Conservation (phyloP, 2,797 vertebrate genomes). For the Nyctalus aviator region DNA sequence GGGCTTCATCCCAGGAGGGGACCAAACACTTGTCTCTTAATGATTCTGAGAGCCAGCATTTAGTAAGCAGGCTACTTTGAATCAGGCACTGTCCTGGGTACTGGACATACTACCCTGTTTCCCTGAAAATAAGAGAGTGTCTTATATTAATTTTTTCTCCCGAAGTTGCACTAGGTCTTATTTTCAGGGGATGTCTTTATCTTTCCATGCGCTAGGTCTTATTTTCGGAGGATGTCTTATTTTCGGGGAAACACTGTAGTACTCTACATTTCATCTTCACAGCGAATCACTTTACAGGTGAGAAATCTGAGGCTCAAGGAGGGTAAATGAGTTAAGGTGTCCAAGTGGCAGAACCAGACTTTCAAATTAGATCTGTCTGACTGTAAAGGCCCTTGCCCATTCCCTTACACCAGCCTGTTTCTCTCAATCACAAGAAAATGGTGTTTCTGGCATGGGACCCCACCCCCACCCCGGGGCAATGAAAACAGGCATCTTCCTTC, state of each 20-base stretch:
- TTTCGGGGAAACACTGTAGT: too few species aligned
- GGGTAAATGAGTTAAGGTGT: not conserved
- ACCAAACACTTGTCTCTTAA: not conserved
- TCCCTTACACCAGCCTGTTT: not conserved
- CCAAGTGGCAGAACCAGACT: not conserved
- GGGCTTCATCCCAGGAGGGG: not conserved
- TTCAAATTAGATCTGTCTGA: not conserved
- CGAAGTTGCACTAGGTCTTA: too few species aligned
- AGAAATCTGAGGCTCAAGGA: not conserved
- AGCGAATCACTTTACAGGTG: not conserved
- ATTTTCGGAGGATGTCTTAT: too few species aligned
- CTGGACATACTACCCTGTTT: not conserved
- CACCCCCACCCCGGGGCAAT: not conserved
- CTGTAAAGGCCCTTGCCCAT: not conserved
- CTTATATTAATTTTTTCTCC: too few species aligned
- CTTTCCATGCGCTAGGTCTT: too few species aligned
- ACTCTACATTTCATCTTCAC: not conserved
- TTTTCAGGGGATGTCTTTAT: too few species aligned
- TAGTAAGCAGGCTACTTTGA: not conserved
- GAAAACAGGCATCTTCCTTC: not conserved
- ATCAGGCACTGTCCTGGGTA: not conserved
- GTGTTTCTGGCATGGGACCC: not conserved
- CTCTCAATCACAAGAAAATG: not conserved
- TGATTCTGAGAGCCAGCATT: not conserved
- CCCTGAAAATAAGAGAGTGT: too few species aligned